Conservation (phyloP, 2,888 invertebrate species). For the Eulithis prunata region DNA sequence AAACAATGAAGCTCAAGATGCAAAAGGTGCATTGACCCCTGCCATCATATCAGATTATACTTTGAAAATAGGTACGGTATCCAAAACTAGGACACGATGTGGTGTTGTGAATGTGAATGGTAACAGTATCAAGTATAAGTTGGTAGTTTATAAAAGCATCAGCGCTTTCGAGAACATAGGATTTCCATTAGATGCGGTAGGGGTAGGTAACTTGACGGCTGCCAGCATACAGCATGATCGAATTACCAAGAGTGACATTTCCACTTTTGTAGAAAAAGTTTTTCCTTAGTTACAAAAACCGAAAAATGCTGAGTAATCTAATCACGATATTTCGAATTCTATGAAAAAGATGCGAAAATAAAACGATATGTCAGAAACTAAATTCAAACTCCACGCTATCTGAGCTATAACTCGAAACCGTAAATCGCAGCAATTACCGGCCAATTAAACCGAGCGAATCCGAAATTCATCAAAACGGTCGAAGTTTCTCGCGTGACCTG, state of each 20-base stretch:
- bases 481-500: slow-evolving; percentile 62
- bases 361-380: slow-evolving; percentile 1
- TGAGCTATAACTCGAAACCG: slow-evolving; percentile 40
- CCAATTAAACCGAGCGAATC: slow-evolving; percentile 59
- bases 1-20: not conserved
- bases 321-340: too few species aligned
- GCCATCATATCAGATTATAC: not conserved
- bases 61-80: not conserved
- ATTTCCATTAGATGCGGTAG: slow-evolving; percentile 72
- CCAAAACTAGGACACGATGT: slow-evolving; percentile 3
- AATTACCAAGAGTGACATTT: slow-evolving; percentile 59
- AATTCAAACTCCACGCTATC: slow-evolving; percentile 7
- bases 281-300: not conserved
- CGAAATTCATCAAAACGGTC: slow-evolving; percentile 58
- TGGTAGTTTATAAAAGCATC: slow-evolving; percentile 46
- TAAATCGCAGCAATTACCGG: slow-evolving; percentile 51
- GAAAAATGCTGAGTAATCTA: not conserved
- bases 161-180: slow-evolving; percentile 61
- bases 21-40: not conserved
- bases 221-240: slow-evolving; percentile 66
- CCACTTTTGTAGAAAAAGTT: slow-evolving; percentile 7
- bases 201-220: slow-evolving; percentile 66
- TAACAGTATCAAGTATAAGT: slow-evolving; percentile 19
- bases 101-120: slow-evolving; percentile 9
- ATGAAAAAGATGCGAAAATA: not conserved